phyloP scores from a whole-genome alignment of 2,113 vertebrate species.

The Pollachius pollachius region DNA sequence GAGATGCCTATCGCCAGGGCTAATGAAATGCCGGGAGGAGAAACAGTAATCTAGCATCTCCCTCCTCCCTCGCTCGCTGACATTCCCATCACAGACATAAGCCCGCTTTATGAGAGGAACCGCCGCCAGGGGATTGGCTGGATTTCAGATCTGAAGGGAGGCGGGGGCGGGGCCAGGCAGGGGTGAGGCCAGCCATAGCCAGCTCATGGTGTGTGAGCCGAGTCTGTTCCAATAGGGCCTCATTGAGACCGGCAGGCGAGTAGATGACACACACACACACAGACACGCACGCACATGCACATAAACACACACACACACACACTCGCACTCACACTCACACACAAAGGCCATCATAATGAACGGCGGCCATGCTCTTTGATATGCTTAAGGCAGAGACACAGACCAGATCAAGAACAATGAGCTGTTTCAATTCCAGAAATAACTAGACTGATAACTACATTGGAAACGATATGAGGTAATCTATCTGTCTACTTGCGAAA shows the following conservation, averaged over 20 bases:
- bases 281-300: neutral
- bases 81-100: slow-evolving; percentile 48
- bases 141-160: slow-evolving; percentile 47
- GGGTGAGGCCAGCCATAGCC: slow-evolving; percentile 35
- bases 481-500: too few relatives aligned
- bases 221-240: slow-evolving; percentile 22
- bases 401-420: too few relatives aligned
- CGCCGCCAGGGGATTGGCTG: slow-evolving; percentile 54
- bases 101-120: slow-evolving; percentile 50
- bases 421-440: too few relatives aligned
- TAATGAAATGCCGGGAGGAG: slow-evolving; percentile 73
- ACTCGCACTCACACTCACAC: neutral
- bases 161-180: slow-evolving; percentile 47
- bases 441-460: too few relatives aligned
- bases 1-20: slow-evolving; percentile 68
- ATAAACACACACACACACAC: neutral
- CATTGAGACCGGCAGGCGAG: slow-evolving; percentile 6
- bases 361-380: slow-evolving; percentile 29
- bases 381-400: too few relatives aligned
- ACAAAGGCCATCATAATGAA: slow-evolving; percentile 12
- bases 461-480: too few relatives aligned
- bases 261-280: slow-evolving; percentile 1
- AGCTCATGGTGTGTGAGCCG: slow-evolving; percentile 35
- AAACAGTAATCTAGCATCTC: slow-evolving; percentile 67
- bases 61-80: slow-evolving; percentile 27